Base-by-base conservation (phyloP, 2,113 vertebrate species). In the Merops nubicus region DNA sequence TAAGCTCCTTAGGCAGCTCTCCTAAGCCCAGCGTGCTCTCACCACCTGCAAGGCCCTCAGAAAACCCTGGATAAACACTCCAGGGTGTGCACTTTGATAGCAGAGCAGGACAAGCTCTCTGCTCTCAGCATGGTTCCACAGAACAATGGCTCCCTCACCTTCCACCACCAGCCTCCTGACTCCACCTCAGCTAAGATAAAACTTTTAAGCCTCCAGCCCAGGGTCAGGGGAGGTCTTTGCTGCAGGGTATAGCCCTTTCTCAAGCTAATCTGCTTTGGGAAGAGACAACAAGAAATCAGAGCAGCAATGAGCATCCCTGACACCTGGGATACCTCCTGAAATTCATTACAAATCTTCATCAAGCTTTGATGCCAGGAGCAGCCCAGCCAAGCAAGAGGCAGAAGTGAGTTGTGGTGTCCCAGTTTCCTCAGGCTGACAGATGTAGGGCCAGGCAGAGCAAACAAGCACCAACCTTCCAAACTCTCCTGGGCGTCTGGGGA, bases 401-500 rank as follows among this genome's bases (percentile, higher is more conserved):
- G 16, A 20, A 53, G 45, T 31, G 1, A 17, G 16, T 2, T 20
- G 42, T 3, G 6, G 17, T 0, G 0, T 3, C 8, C 12, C 5
- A 12, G 36, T 5, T 4, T 2, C 15, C 25, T 43, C 28, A 5
- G 2, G 8, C 25, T 22, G 38, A 33, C 8, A 10, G 33, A 47
- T 3, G 12, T 3, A 9, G 29, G 22, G 15, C 13, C 29, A 33
- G n/a, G 12, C 23, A 6, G 53, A 0, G 0, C 3, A 9, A 2
- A 12, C 51, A 83, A 64, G 2, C 25, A 38, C 82, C n/a, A 72
- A 99, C 99, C 99, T 98, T 99, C 99, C 89, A 99, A 91, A 91
- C 99, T 99, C 97, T 99, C 99, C 97, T 99, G 99, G 29, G 99
- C 99, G 0, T 99, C 99, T 0, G 99, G 98, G 0, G 98, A 98